phyloP scores from a whole-genome alignment of 64 coral and sea anemone species.

The Montipora foliosa region DNA sequence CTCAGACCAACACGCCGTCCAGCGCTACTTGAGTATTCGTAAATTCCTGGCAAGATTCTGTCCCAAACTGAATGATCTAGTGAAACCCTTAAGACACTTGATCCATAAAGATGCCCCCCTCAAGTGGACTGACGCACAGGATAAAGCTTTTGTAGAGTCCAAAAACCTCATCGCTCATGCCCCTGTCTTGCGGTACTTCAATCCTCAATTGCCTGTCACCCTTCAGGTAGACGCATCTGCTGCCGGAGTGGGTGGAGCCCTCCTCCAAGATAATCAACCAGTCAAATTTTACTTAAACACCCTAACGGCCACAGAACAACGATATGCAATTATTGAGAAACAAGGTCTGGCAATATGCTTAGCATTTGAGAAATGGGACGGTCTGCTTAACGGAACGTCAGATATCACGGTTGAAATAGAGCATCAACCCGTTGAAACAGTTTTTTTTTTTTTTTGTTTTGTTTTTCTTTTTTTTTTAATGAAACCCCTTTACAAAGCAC shows the following conservation, averaged over 20 bases:
- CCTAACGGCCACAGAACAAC: slow-evolving; percentile 17
- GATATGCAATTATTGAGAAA: slow-evolving; percentile 53
- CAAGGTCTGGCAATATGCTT: slow-evolving; percentile 18
- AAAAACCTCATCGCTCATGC: slow-evolving; percentile 3
- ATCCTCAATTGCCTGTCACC: neutral
- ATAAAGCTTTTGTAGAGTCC: slow-evolving; percentile 38
- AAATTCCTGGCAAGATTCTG: slow-evolving; percentile 62
- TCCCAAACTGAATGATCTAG: slow-evolving; percentile 28
- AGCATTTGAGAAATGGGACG: slow-evolving; percentile 36
- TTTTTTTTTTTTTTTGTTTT: no score
- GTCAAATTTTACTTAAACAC: slow-evolving; percentile 37
- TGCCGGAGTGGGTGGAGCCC: slow-evolving; percentile 42
- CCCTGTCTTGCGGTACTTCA: no score
- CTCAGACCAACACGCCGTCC: slow-evolving; percentile 20
- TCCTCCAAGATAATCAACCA: slow-evolving; percentile 45
- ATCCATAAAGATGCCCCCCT: slow-evolving; percentile 42
- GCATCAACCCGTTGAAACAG: neutral
- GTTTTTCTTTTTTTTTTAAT: neutral
- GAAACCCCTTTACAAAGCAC: slow-evolving; percentile 26
- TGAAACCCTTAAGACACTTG: slow-evolving; percentile 34
- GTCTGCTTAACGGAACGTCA: slow-evolving; percentile 22
- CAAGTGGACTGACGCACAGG: slow-evolving; percentile 34
- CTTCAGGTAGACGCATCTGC: slow-evolving; percentile 42
- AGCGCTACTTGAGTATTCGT: slow-evolving; percentile 46
- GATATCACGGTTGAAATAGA: slow-evolving; percentile 32